Evolutionary conservation across 2,888 invertebrate genomes (phyloP), one percentile per base, ranked within the genome.

Genomic region (Leucophora obtusa): DNA sequence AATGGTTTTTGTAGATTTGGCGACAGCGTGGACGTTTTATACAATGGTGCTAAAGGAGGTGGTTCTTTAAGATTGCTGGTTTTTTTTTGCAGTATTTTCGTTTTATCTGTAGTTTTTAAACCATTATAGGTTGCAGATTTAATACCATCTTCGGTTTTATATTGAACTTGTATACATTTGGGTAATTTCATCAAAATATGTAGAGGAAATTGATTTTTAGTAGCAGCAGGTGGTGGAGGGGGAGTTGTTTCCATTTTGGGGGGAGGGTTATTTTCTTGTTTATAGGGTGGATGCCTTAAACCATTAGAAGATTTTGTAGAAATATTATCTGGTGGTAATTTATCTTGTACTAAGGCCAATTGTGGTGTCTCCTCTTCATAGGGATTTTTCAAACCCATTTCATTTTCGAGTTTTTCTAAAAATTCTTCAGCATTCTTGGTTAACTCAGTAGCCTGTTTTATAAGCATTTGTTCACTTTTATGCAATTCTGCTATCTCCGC

Each of bases 41-140:
- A 56, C 15, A 82, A 51, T 14, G 73, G 84, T 0, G 86, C 79
- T 65, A 85, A 70, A 2, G 79, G 81, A 0, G 84, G 84, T 15
- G 70, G 70, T 33, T 82, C 79, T 0, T 83, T 82, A 50, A 84
- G 83, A n/a, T 84, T 79, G 47, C 83, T 84, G 7, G 86, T 82
- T 9, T 85, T 83, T 35, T 74, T 83, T 0, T 84, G 81, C 0
- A 35, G 1, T 6, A 69, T 58, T 43, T 77, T 76, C 10, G 15
- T n/a, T n/a, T 66, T 77, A 7, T 70, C 77, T 17, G 65, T 77
- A 1, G 50, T 73, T 60, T 81, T 81, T 17, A 81, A 60, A 6
- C 81, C 81, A 77, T 81, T 81, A 56, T 66, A 81, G 2, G 73
- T 65, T 0, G 43, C 77, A 0, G 81, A 81, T 62, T 81, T 77